Percentiles rank a stretch among this genome's conserved stretches.
Conservation (phyloP, 2,888 invertebrate species). For the Patella depressa region DNA sequence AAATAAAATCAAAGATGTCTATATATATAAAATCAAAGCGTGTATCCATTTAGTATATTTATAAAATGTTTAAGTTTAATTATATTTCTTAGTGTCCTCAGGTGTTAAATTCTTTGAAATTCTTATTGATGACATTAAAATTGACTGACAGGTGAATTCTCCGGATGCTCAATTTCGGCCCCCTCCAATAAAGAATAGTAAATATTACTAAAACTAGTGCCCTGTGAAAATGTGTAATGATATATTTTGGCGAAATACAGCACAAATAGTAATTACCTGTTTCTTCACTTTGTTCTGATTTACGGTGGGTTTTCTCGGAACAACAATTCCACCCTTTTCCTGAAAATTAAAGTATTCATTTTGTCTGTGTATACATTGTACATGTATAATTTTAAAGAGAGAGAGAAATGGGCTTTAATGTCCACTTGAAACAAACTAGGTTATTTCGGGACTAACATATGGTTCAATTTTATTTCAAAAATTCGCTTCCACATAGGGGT, state of each 20-base stretch:
- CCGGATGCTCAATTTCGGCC: not conserved
- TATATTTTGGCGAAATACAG: not conserved
- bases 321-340: slow-evolving; percentile 27
- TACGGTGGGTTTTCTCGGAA: slow-evolving; percentile 24
- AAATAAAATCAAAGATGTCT: too few relatives aligned
- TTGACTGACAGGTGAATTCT: not conserved
- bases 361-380: too few relatives aligned
- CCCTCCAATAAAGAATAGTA: not conserved
- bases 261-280: slow-evolving; percentile 42
- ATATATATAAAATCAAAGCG: too few relatives aligned
- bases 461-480: too few relatives aligned
- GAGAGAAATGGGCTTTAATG: too few relatives aligned
- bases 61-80: not conserved
- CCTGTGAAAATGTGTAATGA: not conserved
- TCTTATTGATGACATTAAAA: too few relatives aligned
- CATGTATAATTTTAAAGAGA: too few relatives aligned
- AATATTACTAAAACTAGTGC: not conserved
- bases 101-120: not conserved
- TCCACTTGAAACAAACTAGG: too few relatives aligned
- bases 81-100: not conserved
- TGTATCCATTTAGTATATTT: too few relatives aligned
- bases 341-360: slow-evolving; percentile 7
- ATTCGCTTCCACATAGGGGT: too few relatives aligned
- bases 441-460: too few relatives aligned
- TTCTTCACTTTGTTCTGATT: slow-evolving; percentile 45